Percentiles rank a stretch among this genome's conserved stretches.
phyloP scores from a whole-genome alignment of 1,140 invertebrate genomes.

The Cyrtorhinus lividipennis region DNA sequence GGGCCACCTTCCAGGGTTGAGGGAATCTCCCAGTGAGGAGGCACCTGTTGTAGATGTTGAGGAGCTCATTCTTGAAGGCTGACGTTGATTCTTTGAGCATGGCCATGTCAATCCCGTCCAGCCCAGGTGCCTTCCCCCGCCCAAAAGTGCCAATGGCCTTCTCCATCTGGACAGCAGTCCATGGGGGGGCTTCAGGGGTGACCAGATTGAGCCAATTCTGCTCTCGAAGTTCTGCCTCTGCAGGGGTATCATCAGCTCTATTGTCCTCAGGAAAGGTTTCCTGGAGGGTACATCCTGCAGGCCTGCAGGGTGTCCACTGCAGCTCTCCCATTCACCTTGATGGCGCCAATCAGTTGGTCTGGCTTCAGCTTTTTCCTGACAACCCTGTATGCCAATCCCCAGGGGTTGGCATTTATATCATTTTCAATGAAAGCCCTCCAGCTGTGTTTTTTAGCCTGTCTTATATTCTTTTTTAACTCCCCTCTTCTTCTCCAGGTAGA shows the following conservation, averaged over 20 bases:
- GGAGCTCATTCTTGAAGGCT: neutral
- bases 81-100: neutral
- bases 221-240: neutral
- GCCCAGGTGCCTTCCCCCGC: neutral
- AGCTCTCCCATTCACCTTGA: neutral
- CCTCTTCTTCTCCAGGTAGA: neutral
- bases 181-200: neutral
- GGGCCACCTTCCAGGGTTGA: neutral
- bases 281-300: neutral
- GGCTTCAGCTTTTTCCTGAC: neutral
- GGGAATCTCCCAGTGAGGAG: neutral
- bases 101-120: neutral
- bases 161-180: neutral
- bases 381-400: neutral
- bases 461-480: neutral
- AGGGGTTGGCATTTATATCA: neutral
- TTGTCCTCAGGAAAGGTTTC: neutral
- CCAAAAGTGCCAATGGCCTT: neutral
- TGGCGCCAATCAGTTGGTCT: neutral
- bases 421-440: neutral
- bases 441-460: neutral
- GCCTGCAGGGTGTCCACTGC: neutral
- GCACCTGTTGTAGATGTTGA: neutral
- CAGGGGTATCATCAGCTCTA: neutral
- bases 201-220: neutral